Base-by-base conservation (phyloP, 2,797 vertebrate species). In the Anabas testudineus region DNA sequence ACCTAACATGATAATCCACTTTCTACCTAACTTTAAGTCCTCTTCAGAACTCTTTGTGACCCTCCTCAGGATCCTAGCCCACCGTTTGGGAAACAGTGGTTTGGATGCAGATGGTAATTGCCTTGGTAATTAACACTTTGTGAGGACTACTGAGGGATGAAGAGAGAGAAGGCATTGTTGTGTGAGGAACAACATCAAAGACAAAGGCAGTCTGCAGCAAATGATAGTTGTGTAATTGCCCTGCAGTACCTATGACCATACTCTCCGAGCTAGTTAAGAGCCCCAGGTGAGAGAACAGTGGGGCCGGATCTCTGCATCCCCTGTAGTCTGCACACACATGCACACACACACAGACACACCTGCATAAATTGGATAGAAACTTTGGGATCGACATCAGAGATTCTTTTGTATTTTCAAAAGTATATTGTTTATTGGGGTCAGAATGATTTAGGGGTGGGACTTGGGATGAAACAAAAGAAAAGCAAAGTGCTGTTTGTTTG, bases 201-300 rank as follows among this genome's bases (percentile, higher is more conserved):
- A 74, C 80, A 83, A 90, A 90, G 80, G 87, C 83, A 87, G 87
- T 88, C 76, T 90, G 74, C 67, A 74, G 87, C 82, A 91, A 94
- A 92, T 91, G 89, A 93, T 92, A 86, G 85, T 67, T 87, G 89
- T 90, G 85, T 93, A 92, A 92, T 91, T 91, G 89, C 83, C 85
- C 81, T 28, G 72, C 67, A 41, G 84, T 91, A 89, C 87, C 91
- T 84, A 79, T 73, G 80, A 71, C 71, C 69, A 22, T 58, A 81
- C 81, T 91, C 90, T 88, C 80, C 41, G 43, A 91, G 88, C 90
- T 92, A 87, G 90, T 92, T 91, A 92, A 71, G 53, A 86, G 84
- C 87, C 88, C 84, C 90, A 76, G 81, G 90, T 91, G 91, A 85
- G 80, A 67, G 66, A 90, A 88, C 34, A 54, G 76, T 32, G 48